These are phyloP conservation scores for Colius striatus DNA, from an alignment of 2,113 vertebrate genomes.

Conservation along the genomic window DNA sequence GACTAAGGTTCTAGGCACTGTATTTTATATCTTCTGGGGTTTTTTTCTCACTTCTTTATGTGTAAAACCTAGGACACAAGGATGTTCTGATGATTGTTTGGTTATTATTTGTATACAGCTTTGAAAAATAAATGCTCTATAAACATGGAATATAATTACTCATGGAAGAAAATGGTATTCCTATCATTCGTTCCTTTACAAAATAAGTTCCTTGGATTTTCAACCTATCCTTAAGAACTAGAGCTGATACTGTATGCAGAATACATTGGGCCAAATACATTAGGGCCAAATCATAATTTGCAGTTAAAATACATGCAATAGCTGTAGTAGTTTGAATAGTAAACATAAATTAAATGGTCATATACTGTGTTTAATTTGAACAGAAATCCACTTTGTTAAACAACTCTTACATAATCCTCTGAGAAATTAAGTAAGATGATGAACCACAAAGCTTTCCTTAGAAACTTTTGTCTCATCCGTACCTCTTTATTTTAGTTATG, in stretches of 20 bases:
- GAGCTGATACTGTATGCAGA: not conserved
- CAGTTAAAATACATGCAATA: not conserved
- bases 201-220: not conserved
- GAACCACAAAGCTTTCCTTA: conserved; percentile 16
- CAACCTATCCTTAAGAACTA: not conserved
- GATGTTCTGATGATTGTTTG: not conserved
- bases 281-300: not conserved
- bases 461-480: conserved; percentile 21
- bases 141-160: not conserved
- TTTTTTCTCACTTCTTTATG: not conserved
- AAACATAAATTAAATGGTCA: not conserved
- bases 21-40: not conserved
- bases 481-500: conserved; percentile 21
- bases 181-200: not conserved
- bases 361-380: not conserved
- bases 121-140: not conserved
- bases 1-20: not conserved
- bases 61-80: not conserved
- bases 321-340: not conserved
- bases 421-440: conserved; percentile 19
- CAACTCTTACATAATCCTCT: conserved; percentile 3
- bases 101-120: not conserved
- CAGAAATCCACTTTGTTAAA: not conserved
- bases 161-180: conserved; percentile 17
- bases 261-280: too few relatives aligned